Evolutionary conservation across 1,140 invertebrate genomes (phyloP).

Genomic region (Conopomorpha cramerella): DNA sequence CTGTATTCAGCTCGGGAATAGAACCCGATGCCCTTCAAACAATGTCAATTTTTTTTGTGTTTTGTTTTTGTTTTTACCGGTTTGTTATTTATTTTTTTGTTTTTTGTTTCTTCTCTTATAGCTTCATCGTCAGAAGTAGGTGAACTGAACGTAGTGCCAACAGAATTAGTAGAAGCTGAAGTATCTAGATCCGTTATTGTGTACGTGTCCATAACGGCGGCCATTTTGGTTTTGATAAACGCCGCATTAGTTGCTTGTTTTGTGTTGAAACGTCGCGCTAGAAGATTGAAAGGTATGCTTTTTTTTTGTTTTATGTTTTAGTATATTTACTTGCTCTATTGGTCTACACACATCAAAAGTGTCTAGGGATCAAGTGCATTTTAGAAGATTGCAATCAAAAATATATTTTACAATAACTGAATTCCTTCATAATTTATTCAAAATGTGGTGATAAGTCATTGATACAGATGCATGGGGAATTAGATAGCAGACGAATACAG

Average conservation of each 20-base stretch:
- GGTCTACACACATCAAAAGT: no score
- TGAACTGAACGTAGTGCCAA: slow-evolving; percentile 66
- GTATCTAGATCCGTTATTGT: slow-evolving; percentile 76
- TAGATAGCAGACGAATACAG: no score
- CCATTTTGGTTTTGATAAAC: slow-evolving; percentile 79
- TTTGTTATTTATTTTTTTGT: slow-evolving; percentile 24
- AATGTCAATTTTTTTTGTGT: no score
- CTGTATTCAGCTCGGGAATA: no score
- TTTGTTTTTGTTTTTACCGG: slow-evolving; percentile 11
- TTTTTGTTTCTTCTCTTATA: slow-evolving; percentile 54
- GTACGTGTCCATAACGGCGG: slow-evolving; percentile 77
- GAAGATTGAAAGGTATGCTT: slow-evolving; percentile 66
- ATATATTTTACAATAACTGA: no score
- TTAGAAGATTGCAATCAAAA: no score
- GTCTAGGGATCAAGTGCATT: no score
- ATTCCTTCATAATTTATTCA: no score
- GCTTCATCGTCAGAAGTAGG: slow-evolving; percentile 50
- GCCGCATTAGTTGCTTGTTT: slow-evolving; percentile 83
- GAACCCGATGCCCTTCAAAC: no score
- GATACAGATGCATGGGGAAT: no score
- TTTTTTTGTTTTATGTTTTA: slow-evolving; percentile 17
- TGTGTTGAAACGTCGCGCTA: slow-evolving; percentile 75
- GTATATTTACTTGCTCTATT: no score
- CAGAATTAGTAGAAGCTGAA: slow-evolving; percentile 65
- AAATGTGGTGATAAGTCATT: no score